Evolutionary conservation across 2,888 invertebrate species (phyloP), one percentile per base, ranked within the genome.

Genomic region (Teinopalpus imperialis): DNA sequence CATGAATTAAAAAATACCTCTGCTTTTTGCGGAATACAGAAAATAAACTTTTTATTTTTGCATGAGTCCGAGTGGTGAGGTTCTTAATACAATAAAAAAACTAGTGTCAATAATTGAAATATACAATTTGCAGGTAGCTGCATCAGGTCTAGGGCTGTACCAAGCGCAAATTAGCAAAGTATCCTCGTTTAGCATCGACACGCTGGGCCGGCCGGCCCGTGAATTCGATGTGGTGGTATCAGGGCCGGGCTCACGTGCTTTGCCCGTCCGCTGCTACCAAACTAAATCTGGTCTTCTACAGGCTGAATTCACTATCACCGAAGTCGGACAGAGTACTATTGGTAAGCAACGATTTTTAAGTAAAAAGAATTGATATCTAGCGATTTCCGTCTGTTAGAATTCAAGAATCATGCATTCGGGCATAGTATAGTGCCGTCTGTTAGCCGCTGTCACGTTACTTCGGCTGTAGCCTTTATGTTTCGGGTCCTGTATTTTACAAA

Each of bases 211-310:
- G 34, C 93, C 95, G 1, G 95, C 95, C 1, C 90, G 97, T 43
- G 97, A 97, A 71, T 97, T 97, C 69, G 97, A 97, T 74, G 97
- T 97, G 0, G 95, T 97, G 0, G 94, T 96, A 1, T 95, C 95
- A 0, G 95, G 95, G 0, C 95, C 94, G 0, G 93, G 93, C 3
- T 92, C 94, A 0, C 90, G 93, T 52, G 95, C 96, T 0, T 90
- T 98, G 27, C 96, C 97, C 0, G 97, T 98, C 1, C 77, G 97
- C 46, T 98, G 99, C 70, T 98, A 98, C 76, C 97, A 97, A 72
- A 98, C 98, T 50, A 96, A 98, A 67, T 97, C 98, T 50, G 98
- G 98, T 1, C 94, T 97, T 66, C 90, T 98, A 43, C 94, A 97
- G 72, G 98, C 98, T 0, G 99, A 99, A 79, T 99, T 95, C 79